phyloP scores from a whole-genome alignment of 1,140 invertebrate species.

The Chionoecetes opilio region DNA sequence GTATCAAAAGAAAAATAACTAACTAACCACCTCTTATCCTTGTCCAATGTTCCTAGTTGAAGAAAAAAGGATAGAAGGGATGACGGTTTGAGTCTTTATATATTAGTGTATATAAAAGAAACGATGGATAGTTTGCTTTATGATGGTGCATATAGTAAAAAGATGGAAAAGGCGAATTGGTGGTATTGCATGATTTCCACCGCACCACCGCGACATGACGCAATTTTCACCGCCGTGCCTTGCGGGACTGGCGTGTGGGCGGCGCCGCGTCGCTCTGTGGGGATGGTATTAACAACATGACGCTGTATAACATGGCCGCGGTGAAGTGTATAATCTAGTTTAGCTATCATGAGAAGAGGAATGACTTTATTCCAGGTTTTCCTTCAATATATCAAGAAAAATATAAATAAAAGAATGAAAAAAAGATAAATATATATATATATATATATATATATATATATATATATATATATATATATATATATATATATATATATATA shows the following conservation, averaged over 20 bases:
- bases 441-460: constrained; percentile 37
- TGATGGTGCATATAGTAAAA: no score
- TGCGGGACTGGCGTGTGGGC: background rate
- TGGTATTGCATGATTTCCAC: no score
- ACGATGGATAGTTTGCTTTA: no score
- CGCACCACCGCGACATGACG: background rate
- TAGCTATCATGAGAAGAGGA: background rate
- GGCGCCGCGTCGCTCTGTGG: background rate
- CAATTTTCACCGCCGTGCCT: background rate
- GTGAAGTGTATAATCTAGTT: background rate
- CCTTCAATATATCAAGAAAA: background rate
- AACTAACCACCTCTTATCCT: no score
- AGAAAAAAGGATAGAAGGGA: no score
- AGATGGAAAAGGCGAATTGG: no score
- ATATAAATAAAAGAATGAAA: no score
- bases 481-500: constrained; percentile 35
- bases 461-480: background rate
- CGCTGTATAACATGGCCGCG: background rate
- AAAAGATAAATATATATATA: constrained; percentile 41
- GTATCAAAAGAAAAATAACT: no score
- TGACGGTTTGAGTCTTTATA: no score
- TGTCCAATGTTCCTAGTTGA: no score
- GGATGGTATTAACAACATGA: background rate
- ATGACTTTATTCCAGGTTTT: background rate
- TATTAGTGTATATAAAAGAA: no score